Conservation (phyloP, 2,888 invertebrate genomes). For the Mesochorus sp. region DNA sequence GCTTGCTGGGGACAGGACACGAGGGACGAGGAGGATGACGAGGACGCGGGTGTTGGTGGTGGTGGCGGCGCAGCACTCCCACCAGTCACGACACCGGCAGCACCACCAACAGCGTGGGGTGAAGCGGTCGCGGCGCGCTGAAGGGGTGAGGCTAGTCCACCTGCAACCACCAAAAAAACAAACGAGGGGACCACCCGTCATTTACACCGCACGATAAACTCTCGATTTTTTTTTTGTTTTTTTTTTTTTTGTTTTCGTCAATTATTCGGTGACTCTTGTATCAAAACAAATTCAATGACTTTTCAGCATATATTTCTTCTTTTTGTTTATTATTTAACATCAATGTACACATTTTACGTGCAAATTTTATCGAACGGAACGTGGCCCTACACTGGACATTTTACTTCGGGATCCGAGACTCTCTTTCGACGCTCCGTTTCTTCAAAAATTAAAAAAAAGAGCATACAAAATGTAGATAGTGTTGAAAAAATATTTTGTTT, state of each 20-base stretch:
- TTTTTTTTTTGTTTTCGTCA: too few relatives aligned
- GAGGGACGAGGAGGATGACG: slow-evolving; percentile 79
- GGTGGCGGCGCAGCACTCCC: slow-evolving; percentile 72
- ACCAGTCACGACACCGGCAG: slow-evolving; percentile 73
- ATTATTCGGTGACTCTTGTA: slow-evolving; percentile 13
- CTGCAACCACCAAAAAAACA: slow-evolving; percentile 81
- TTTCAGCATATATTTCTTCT: slow-evolving; percentile 18
- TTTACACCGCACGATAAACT: slow-evolving; percentile 59
- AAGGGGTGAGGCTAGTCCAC: slow-evolving; percentile 82
- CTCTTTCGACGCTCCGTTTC: slow-evolving; percentile 75
- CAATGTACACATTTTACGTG: not conserved
- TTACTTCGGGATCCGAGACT: slow-evolving; percentile 71
- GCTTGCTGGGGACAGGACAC: slow-evolving; percentile 76
- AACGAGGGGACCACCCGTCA: slow-evolving; percentile 65
- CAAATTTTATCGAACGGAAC: slow-evolving; percentile 18
- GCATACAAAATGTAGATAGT: not conserved
- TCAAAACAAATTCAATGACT: slow-evolving; percentile 50
- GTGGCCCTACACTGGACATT: slow-evolving; percentile 20
- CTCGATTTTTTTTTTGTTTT: too few relatives aligned
- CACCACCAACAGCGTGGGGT: slow-evolving; percentile 77
- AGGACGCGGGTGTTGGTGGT: slow-evolving; percentile 79
- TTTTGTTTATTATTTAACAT: not conserved
- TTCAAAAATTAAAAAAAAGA: slow-evolving; percentile 4
- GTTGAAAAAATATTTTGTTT: slow-evolving; percentile 6
- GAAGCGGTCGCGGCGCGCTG: slow-evolving; percentile 82